A percentile compares a stretch with the other conserved stretches of the same genome.
Evolutionary conservation across 2,113 vertebrate species (phyloP).

Genomic region (Manacus vitellinus): DNA sequence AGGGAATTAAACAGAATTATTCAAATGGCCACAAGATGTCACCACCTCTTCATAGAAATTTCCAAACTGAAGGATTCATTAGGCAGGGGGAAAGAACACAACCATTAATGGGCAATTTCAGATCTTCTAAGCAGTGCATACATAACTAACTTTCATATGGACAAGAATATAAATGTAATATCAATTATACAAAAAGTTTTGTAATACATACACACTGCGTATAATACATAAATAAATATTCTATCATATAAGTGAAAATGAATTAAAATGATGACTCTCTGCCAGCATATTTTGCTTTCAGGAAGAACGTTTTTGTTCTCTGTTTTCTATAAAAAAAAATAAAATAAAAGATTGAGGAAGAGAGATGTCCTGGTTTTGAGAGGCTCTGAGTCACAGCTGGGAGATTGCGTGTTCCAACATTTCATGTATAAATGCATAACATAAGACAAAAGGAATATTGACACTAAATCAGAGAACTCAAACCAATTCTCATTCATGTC

Average conservation of each 20-base stretch:
- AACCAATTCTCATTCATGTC: not conserved
- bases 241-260: not conserved
- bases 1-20: not conserved
- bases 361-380: not conserved
- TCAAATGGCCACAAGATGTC: conserved; percentile 33
- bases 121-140: not conserved
- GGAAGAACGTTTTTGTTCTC: not conserved
- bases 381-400: not conserved
- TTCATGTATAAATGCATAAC: not conserved
- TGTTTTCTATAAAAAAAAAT: not conserved
- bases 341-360: not conserved
- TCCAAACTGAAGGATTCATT: not conserved
- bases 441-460: not conserved
- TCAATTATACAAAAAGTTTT: not conserved
- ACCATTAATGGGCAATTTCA: not conserved
- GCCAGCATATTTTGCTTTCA: not conserved
- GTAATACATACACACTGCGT: not conserved
- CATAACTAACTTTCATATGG: not conserved
- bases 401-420: not conserved
- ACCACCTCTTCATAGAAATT: not conserved
- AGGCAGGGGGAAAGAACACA: not conserved
- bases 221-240: not conserved
- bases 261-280: not conserved
- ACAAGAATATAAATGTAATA: not conserved
- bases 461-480: not conserved